Base-by-base conservation (phyloP, 2,888 invertebrate genomes). In the Ectemnius cavifrons region DNA sequence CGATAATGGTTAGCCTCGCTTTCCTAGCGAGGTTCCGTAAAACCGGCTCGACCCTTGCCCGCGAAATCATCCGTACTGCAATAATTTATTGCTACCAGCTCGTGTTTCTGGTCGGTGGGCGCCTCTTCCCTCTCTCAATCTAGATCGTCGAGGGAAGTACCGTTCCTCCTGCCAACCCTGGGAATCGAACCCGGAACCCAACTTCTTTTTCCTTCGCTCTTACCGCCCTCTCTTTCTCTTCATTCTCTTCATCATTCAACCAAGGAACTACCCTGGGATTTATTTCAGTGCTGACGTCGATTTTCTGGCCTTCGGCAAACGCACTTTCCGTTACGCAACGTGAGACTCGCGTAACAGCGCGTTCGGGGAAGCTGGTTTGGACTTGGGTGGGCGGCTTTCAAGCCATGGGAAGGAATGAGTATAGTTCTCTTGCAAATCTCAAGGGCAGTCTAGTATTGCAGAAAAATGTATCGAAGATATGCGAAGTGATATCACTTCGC, bases 71-170 rank as follows among this genome's bases (percentile, higher is more conserved):
- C 83, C 78, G 82, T 81, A 83, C 81, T 84, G 81, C 82, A 86
- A 88, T 87, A 87, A 88, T 87, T 88, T 87, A 88, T 88, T 81
- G 83, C 83, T 81, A 79, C 81, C 67, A 83, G 74, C 71, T 73
- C 79, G 81, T 76, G 83, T 77, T 83, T 65, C 77, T 71, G 71
- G 66, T 60, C 68, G 83, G 84, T 83, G 84, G 79, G 62, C 71
- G 66, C 77, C 72, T 78, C 72, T 78, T 60, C 18, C 66, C 70
- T 63, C 68, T 73, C 77, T 77, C 84, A 73, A 83, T 82, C 84
- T 84, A 82, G 83, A 68, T 62, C 70, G 73, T 46, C 65, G 80
- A 58, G 73, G 75, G 82, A 77, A 78, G 81, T 79, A 71, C 73
- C 80, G 80, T 79, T 76, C 67, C 73, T 73, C 75, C 49, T 60